Evolutionary conservation across 2,888 invertebrate species (phyloP), one percentile per base, ranked within the genome.

Genomic region (Metacarcinus magister): DNA sequence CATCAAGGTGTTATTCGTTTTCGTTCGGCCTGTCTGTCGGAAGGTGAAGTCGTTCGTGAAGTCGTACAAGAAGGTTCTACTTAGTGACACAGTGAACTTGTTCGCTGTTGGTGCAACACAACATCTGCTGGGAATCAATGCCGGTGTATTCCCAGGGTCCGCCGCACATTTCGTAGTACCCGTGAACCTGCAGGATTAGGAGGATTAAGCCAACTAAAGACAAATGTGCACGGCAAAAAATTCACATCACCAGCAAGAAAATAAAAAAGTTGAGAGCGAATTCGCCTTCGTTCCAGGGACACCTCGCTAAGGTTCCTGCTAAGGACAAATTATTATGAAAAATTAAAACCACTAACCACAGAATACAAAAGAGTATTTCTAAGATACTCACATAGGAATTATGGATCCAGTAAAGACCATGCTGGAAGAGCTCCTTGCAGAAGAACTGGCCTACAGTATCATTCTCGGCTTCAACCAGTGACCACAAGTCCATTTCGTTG

Each of bases 401-500:
- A 39, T 95, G 95, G 48, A 95, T 90, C 75, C 48, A 95, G 93
- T 90, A 90, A 60, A 93, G 60, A 87, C 93, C 93, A n/a, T 95
- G 43, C 0, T 2, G 39, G 32, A 54, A 95, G 2, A 95, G 89
- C 19, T 95, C 60, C 19, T 87, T 7, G 60, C 95, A 95, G 95
- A 95, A 89, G 87, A 48, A 44, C 43, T 93, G 93, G 44, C 95
- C 95, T 7, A 95, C 95, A 0, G 94, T 95, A 3, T 75, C 75
- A 32, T 23, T 39, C n/a, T 67, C 46, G 7, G 43, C 89, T 0
- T 87, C 44, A 3, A 95, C 87, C 16, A n/a, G 93, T 10, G 93
- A 92, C 95, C 95, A 95, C 43, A 95, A 43, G 54, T 95, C 95
- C 93, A 95, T 54, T 5, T 95, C 54, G 89, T 93, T 93, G n/a